Base-by-base conservation (phyloP, 2,113 vertebrate species). In the Anser cygnoides region DNA sequence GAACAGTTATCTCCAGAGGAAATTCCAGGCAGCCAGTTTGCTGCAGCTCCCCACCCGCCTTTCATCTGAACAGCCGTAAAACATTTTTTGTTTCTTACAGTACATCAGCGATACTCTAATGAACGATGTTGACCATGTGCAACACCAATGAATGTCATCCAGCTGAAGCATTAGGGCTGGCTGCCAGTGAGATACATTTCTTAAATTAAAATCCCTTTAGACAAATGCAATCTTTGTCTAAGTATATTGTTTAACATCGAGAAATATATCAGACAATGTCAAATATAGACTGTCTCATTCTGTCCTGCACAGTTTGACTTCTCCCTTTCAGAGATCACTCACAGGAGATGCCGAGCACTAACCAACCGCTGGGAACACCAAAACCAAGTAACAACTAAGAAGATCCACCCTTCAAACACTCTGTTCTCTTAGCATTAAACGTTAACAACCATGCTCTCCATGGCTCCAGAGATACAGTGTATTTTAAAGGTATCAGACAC, bases 131-230 rank as follows among this genome's bases (percentile, higher is more conserved):
- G 54, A 71, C 35, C 26, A 57, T n/a, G 23, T 54, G 70, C 31
- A 90, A 89, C 66, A 89, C 50, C 54, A 94, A 31, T n/a, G 35
- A 92, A 95, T 19, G 55, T 31, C 50, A 92, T 89, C 80, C 80
- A 92, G 58, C 21, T 91, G 58, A 92, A 72, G 71, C 90, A 93
- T 92, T 89, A 91, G 71, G 93, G 90, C 90, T 65, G 33, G 59
- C 61, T 92, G 91, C 87, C 95, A 90, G 65, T 26, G 29, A 93
- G 90, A 91, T 11, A 76, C 41, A 84, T 73, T 89, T 76, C 66
- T 91, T 66, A 92, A 95, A 96, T 94, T 95, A 92, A 96, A 95
- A 93, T 22, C 80, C 28, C 62, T 84, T 92, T 82, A 87, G 79
- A 93, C 3, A 11, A 95, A 75, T n/a, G 35, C 77, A 87, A 94